Percentiles rank a stretch among this genome's conserved stretches.
These are phyloP conservation scores for Aythya baeri DNA, from an alignment of 2,113 vertebrate genomes.

Conservation along the genomic window DNA sequence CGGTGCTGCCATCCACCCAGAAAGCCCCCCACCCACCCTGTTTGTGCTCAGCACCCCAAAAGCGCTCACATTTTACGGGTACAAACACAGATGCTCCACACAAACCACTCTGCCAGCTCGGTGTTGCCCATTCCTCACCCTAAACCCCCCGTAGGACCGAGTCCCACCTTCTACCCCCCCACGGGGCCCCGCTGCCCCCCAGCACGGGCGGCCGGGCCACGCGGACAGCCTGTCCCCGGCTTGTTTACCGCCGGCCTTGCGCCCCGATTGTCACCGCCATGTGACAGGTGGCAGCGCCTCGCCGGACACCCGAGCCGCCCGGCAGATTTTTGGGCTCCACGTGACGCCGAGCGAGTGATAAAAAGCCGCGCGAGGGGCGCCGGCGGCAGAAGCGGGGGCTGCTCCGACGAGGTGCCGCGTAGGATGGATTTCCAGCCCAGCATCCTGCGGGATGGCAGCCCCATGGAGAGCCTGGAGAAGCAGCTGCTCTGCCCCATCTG, in stretches of 20 bases:
- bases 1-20: not conserved
- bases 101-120: not conserved
- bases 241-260: conserved; percentile 72
- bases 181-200: rapidly evolving
- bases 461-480: conserved; percentile 96
- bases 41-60: not conserved
- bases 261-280: conserved; percentile 45
- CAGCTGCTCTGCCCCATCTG: conserved; percentile 98
- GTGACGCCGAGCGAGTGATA: conserved; percentile 72
- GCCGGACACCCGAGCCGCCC: conserved; percentile 70
- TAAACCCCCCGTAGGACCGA: not conserved
- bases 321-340: not conserved
- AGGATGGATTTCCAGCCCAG: conserved; percentile 80
- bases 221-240: conserved; percentile 68
- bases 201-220: not conserved
- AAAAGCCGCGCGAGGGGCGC: conserved; percentile 64
- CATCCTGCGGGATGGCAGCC: conserved; percentile 77
- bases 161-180: not conserved
- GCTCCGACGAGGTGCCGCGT: not conserved
- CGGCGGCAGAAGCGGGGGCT: conserved; percentile 5
- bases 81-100: not conserved
- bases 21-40: not conserved
- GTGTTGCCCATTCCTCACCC: not conserved
- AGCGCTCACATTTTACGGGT: rapidly evolving
- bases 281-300: conserved; percentile 70